A percentile compares a stretch with the other conserved stretches of the same genome.
These are phyloP conservation scores for Podarcis muralis DNA, from an alignment of 2,113 vertebrate species.

Conservation along the genomic window DNA sequence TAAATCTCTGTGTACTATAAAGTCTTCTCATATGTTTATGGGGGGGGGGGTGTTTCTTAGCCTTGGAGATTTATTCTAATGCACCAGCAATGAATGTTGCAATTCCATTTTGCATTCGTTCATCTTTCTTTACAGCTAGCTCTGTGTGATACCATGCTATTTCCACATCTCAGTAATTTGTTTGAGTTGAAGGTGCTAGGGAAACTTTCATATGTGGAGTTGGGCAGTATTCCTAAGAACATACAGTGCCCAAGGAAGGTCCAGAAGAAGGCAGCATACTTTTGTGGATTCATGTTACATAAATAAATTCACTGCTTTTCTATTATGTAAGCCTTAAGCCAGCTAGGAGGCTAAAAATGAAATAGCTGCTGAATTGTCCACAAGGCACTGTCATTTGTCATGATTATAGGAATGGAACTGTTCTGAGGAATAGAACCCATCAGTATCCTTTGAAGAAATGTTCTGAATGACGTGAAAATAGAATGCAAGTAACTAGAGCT, in stretches of 20 bases:
- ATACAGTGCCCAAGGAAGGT: background rate
- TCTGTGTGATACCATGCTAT: background rate
- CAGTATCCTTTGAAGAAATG: constrained; percentile 44
- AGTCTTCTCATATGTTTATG: background rate
- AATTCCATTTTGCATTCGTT: background rate
- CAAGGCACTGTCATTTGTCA: constrained; percentile 2
- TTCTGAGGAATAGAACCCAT: background rate
- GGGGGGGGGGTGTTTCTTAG: background rate
- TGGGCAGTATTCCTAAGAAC: background rate
- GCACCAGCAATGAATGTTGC: background rate
- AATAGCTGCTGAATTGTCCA: constrained; percentile 28
- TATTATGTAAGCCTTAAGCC: background rate
- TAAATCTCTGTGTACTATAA: background rate
- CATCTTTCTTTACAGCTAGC: background rate
- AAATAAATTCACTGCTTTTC: constrained; percentile 48
- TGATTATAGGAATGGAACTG: constrained; percentile 23
- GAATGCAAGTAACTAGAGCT: constrained; percentile 40
- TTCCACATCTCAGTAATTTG: background rate
- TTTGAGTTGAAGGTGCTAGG: background rate
- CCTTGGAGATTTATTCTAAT: background rate
- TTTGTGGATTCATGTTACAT: constrained; percentile 17
- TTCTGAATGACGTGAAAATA: constrained; percentile 34
- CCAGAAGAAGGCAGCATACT: background rate
- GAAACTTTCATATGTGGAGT: background rate
- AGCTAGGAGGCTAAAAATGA: constrained; percentile 19